Evolutionary conservation across 2,888 invertebrate species (phyloP).

Genomic region (Agrotis exclamationis): DNA sequence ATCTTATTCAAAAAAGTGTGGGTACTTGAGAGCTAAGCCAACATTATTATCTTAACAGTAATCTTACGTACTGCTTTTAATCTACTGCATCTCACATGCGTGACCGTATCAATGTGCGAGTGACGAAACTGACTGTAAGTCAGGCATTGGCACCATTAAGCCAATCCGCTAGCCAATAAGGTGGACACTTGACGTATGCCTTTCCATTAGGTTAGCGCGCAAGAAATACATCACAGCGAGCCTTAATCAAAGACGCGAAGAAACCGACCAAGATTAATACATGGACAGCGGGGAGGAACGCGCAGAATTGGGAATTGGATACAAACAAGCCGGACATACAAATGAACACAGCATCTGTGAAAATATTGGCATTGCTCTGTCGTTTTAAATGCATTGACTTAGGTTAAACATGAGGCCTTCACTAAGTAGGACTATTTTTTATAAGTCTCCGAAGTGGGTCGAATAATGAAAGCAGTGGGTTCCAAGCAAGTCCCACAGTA

Average conservation of each 20-base stretch:
- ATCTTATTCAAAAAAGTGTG: slow-evolving; percentile 51
- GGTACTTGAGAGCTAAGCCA: slow-evolving; percentile 24
- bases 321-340: slow-evolving; percentile 72
- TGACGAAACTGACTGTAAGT: slow-evolving; percentile 80
- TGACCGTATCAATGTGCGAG: slow-evolving; percentile 66
- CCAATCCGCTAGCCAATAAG: slow-evolving; percentile 88
- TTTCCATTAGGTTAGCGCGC: slow-evolving; percentile 89
- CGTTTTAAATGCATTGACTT: slow-evolving; percentile 2
- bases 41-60: slow-evolving; percentile 54
- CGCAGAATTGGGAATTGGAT: slow-evolving; percentile 76
- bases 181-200: slow-evolving; percentile 90
- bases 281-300: slow-evolving; percentile 80
- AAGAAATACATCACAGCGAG: slow-evolving; percentile 89
- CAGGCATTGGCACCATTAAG: slow-evolving; percentile 85
- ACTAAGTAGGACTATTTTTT: slow-evolving; percentile 14
- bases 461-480: slow-evolving; percentile 38
- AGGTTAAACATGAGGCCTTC: slow-evolving; percentile 21
- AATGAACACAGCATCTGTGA: slow-evolving; percentile 73
- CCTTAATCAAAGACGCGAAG: slow-evolving; percentile 89
- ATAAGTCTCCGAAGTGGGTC: slow-evolving; percentile 41
- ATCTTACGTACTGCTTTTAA: slow-evolving; percentile 51
- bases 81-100: slow-evolving; percentile 47
- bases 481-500: slow-evolving; percentile 68
- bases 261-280: slow-evolving; percentile 87
- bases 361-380: slow-evolving; percentile 58